Conservation (phyloP, 2,888 invertebrate species). For the Diabrotica balteata region DNA sequence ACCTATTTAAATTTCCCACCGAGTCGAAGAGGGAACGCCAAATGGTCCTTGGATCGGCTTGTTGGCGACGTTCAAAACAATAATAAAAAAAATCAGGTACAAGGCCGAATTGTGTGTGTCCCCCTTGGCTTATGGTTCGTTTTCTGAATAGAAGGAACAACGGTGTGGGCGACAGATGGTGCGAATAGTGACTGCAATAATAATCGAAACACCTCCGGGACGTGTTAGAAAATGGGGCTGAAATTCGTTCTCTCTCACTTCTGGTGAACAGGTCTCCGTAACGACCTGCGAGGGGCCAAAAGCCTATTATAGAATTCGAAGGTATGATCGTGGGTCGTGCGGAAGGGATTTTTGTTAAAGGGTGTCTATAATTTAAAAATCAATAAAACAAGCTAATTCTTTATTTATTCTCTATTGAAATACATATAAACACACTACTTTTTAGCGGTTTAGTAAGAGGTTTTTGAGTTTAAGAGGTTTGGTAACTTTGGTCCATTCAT, state of each 20-base stretch:
- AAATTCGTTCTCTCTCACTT: constrained; percentile 9
- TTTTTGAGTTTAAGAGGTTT: too few species aligned
- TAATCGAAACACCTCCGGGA: constrained; percentile 58
- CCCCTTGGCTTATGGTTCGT: constrained; percentile 6
- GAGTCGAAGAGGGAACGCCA: constrained; percentile 3
- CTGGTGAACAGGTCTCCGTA: constrained; percentile 44
- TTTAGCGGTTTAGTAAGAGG: too few species aligned
- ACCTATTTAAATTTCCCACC: too few species aligned
- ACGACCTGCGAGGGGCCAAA: constrained; percentile 38
- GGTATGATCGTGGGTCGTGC: constrained; percentile 6
- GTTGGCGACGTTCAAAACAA: constrained; percentile 11
- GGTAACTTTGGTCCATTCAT: too few species aligned
- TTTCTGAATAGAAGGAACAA: constrained; percentile 21
- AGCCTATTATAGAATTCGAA: constrained; percentile 7
- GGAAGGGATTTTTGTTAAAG: background rate
- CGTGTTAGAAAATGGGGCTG: constrained; percentile 51
- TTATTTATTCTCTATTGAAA: too few species aligned
- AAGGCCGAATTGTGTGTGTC: constrained; percentile 19
- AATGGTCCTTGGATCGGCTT: constrained; percentile 11
- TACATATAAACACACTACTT: too few species aligned
- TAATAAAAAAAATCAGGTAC: constrained; percentile 39
- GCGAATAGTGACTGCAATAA: constrained; percentile 54
- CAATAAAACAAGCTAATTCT: too few species aligned
- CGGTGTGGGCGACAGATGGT: constrained; percentile 57
- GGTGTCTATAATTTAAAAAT: too few species aligned